phyloP scores from a whole-genome alignment of 1,140 invertebrate genomes.

The Leptopilina boulardi region DNA sequence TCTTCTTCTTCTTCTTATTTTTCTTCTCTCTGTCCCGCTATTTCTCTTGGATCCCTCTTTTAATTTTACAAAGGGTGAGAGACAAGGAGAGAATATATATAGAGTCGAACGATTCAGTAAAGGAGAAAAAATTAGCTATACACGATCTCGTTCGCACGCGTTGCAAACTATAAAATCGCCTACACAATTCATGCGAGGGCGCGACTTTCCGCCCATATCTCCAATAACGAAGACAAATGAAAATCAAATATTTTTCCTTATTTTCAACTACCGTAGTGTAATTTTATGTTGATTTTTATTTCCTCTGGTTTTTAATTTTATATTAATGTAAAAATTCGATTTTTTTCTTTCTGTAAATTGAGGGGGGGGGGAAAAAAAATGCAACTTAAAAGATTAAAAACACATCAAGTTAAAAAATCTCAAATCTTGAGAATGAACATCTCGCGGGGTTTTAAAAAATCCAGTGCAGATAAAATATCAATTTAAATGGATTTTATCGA shows the following conservation, averaged over 20 bases:
- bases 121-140: slow-evolving; percentile 49
- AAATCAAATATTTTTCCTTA: neutral
- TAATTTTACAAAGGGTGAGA: slow-evolving; percentile 37
- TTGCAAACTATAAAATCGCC: slow-evolving; percentile 52
- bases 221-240: neutral
- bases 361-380: too few relatives aligned
- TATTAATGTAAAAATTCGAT: too few relatives aligned
- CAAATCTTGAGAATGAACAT: neutral
- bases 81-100: slow-evolving; percentile 52
- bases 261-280: neutral
- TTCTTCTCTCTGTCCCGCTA: too few relatives aligned
- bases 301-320: too few relatives aligned
- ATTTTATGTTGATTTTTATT: too few relatives aligned
- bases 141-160: slow-evolving; percentile 44
- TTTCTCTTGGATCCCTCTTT: slow-evolving; percentile 36
- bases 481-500: slow-evolving; percentile 46
- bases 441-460: neutral
- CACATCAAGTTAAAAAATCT: too few relatives aligned
- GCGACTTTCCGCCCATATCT: slow-evolving; percentile 37
- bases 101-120: slow-evolving; percentile 34
- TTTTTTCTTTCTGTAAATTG: neutral
- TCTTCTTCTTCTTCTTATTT: too few relatives aligned
- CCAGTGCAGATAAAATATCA: neutral
- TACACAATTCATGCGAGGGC: slow-evolving; percentile 41
- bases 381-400: too few relatives aligned